phyloP scores from a whole-genome alignment of 2,797 vertebrate genomes.

The Choloepus didactylus region DNA sequence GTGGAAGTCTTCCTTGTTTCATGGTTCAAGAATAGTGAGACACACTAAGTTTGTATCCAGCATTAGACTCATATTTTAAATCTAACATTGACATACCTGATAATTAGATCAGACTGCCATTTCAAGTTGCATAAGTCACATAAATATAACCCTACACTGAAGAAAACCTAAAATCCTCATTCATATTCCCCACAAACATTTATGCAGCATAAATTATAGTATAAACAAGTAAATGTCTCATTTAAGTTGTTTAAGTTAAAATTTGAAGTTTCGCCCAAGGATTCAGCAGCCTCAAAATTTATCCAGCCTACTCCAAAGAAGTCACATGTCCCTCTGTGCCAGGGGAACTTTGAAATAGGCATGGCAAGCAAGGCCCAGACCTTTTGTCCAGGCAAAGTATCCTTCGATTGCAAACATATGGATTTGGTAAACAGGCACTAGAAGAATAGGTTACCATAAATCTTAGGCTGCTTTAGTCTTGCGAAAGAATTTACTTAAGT shows the following conservation, averaged over 20 bases:
- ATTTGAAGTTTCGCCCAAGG: not conserved
- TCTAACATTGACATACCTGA: not conserved
- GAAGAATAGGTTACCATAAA: not conserved
- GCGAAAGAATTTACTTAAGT: not conserved
- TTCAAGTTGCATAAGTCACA: not conserved
- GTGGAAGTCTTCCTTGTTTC: not conserved
- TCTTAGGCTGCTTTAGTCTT: not conserved
- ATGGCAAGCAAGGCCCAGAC: not conserved
- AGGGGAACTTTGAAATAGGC: not conserved
- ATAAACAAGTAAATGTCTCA: not conserved
- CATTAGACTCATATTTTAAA: not conserved
- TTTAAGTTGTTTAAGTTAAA: constrained; percentile 48
- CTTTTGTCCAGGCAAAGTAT: not conserved
- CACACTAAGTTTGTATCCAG: not conserved
- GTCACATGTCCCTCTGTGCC: not conserved
- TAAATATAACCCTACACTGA: not conserved
- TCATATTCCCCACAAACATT: not conserved
- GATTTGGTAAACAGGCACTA: not conserved
- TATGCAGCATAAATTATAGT: not conserved
- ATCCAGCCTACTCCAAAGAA: not conserved
- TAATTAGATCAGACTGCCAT: not conserved
- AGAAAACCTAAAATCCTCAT: not conserved
- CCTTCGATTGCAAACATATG: not conserved
- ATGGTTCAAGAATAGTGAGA: not conserved
- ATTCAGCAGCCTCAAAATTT: not conserved